Conservation (phyloP, 37 sponge, comb jelly and placozoan species). For the Chondrilla cf. caribensis region DNA sequence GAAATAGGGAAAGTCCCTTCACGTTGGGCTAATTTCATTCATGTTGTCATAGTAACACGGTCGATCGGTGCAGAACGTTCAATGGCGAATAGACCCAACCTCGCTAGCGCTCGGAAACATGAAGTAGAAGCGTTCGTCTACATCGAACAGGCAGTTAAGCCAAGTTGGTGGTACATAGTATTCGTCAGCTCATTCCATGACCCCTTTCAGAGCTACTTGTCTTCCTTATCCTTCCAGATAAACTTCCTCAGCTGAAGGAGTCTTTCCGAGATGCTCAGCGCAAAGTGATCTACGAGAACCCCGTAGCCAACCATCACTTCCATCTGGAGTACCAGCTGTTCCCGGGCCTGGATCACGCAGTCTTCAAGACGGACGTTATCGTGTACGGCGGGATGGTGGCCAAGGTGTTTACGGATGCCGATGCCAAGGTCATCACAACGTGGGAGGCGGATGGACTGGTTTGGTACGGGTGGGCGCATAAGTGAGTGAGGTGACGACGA, state of each 20-base stretch:
- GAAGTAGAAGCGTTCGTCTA: slow-evolving; percentile 26
- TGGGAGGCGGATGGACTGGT: slow-evolving; percentile 57
- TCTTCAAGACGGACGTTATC: slow-evolving; percentile 78
- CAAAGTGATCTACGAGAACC: slow-evolving; percentile 67
- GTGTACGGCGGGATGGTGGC: slow-evolving; percentile 64
- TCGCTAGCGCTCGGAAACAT: slow-evolving; percentile 15
- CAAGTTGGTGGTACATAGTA: slow-evolving; percentile 19
- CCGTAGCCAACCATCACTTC: slow-evolving; percentile 58
- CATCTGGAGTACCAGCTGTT: slow-evolving; percentile 79
- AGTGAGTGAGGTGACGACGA: slow-evolving; percentile 36
- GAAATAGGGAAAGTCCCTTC: too few species aligned
- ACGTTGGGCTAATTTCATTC: too few species aligned
- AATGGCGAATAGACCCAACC: too few species aligned
- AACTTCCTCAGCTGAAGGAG: slow-evolving; percentile 32
- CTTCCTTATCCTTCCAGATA: slow-evolving; percentile 28
- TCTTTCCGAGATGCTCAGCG: slow-evolving; percentile 45
- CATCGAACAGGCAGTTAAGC: slow-evolving; percentile 35
- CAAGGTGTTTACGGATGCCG: slow-evolving; percentile 83
- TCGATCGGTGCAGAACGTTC: too few species aligned
- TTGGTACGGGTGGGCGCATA: slow-evolving; percentile 83
- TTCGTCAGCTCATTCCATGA: too few species aligned
- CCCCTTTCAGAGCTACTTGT: too few species aligned
- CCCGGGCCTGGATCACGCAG: slow-evolving; percentile 30
- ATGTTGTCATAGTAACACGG: too few species aligned
- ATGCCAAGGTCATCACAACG: slow-evolving; percentile 61